Base-by-base conservation (phyloP, 2,113 vertebrate species). In the Rhinogobius similis region DNA sequence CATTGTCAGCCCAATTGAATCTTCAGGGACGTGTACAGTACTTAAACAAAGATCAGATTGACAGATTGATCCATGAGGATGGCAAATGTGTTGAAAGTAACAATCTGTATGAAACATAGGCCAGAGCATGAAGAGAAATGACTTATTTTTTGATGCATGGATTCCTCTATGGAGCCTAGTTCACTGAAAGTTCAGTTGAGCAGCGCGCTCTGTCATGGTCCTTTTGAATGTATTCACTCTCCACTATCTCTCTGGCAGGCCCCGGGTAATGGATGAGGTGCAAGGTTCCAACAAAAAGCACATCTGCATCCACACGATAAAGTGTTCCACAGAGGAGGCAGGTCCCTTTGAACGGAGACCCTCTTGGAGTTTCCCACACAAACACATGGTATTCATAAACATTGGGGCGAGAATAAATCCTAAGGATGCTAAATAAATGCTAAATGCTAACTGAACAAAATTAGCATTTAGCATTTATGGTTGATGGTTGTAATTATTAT, bases 231-330 rank as follows among this genome's bases (percentile, higher is more conserved):
- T 89, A 90, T 91, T 93, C 89, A 82, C 88, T 92, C 86, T 91
- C 86, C 86, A 72, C 88, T 85, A 85, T 87, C 90, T 93, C 69
- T 14, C 86, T 91, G 81, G 86, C 90, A 92, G 92, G 87, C 88
- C 69, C 61, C 68, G 86, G 84, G 90, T 92, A 95, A 95, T 91
- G 92, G 93, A 94, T 92, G 89, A 93, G 92, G 87, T 88, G 79
- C 86, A 90, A 65, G 81, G 72, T 76, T 91, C 87, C 89, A 93
- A 92, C 90, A 95, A 93, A 95, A 90, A 86, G 90, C 88, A 92
- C 91, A 92, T 91, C 93, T 92, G 93, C 90, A 92, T 90, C 92
- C 85, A 89, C 73, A 90, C 75, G 72, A 92, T 90, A 89, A 87
- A 83, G 50, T 77, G 77, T 65, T 81, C 80, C 81, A 87, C 68